A percentile compares a stretch with the other conserved stretches of the same genome.
These are phyloP conservation scores for Fukomys damarensis DNA, from an alignment of 2,113 vertebrate genomes.

Conservation along the genomic window DNA sequence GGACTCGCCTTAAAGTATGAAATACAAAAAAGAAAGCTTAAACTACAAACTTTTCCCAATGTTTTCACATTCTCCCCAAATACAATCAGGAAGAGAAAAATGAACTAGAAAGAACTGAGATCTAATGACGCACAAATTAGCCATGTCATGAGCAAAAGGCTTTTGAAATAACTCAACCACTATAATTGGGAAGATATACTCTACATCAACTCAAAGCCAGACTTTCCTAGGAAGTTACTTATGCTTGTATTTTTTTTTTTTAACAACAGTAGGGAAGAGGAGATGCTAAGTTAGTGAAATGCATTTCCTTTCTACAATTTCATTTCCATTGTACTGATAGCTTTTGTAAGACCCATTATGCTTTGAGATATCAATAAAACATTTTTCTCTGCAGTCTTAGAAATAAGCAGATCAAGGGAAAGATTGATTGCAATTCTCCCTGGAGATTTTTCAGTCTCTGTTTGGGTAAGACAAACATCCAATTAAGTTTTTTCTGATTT, in stretches of 20 bases:
- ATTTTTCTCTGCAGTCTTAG: slow-evolving; percentile 29
- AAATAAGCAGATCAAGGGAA: slow-evolving; percentile 36
- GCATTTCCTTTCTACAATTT: slow-evolving; percentile 28
- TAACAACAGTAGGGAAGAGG: background rate
- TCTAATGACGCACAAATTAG: background rate
- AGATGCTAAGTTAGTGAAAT: background rate
- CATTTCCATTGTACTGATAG: background rate
- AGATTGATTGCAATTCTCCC: slow-evolving; percentile 12
- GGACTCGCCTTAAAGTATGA: background rate
- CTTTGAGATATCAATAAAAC: background rate
- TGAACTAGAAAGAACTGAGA: background rate
- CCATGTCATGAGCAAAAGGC: background rate
- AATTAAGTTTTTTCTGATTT: slow-evolving; percentile 47
- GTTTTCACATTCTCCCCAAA: slow-evolving; percentile 41
- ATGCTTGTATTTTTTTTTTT: background rate
- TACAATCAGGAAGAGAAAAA: background rate
- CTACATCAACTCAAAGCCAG: background rate
- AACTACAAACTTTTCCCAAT: background rate
- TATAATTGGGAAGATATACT: slow-evolving; percentile 37
- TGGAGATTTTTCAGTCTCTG: slow-evolving; percentile 1
- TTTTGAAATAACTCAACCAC: slow-evolving; percentile 25
- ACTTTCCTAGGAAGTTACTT: slow-evolving; percentile 15
- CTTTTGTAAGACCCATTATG: slow-evolving; percentile 32
- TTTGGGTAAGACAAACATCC: background rate
- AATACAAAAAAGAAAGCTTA: background rate